These are phyloP conservation scores for Aplysina aerophoba DNA, from an alignment of 37 sponge, comb jelly and placozoan species.

Conservation along the genomic window DNA sequence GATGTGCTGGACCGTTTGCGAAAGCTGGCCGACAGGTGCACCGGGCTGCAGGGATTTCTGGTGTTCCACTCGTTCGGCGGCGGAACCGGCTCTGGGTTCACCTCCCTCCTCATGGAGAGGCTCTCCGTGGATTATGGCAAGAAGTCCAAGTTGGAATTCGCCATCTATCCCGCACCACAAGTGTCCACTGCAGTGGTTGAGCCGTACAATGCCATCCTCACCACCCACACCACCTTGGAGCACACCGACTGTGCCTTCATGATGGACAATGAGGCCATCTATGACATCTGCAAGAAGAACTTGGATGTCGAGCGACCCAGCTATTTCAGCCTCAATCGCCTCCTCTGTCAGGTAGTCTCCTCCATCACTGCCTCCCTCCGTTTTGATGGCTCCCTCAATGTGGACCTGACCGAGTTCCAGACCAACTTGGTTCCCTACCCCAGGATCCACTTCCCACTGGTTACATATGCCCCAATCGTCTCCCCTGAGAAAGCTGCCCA, in stretches of 20 bases:
- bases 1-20: conserved; percentile 84
- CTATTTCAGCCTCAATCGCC: conserved; percentile 93
- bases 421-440: conserved; percentile 99
- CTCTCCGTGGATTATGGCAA: conserved; percentile 97
- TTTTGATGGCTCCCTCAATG: conserved; percentile 96
- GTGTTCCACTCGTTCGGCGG: conserved; percentile 98
- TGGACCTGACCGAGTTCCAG: conserved; percentile 98
- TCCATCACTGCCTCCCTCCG: conserved; percentile 97
- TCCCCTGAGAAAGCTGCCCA: conserved; percentile 98
- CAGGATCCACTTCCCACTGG: conserved; percentile 97
- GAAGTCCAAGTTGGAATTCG: conserved; percentile 96
- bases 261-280: conserved; percentile 99
- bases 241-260: conserved; percentile 99
- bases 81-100: conserved; percentile 97
- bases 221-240: conserved; percentile 97
- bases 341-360: conserved; percentile 95
- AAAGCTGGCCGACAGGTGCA: conserved; percentile 87
- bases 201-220: conserved; percentile 98
- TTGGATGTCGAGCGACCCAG: conserved; percentile 92
- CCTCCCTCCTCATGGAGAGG: conserved; percentile 94
- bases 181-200: conserved; percentile 97
- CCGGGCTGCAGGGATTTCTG: conserved; percentile 88
- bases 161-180: conserved; percentile 97
- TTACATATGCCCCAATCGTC: conserved; percentile 96
- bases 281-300: conserved; percentile 92